Base-by-base conservation (phyloP, 2,113 vertebrate genomes). In the Phaetusa simplex region DNA sequence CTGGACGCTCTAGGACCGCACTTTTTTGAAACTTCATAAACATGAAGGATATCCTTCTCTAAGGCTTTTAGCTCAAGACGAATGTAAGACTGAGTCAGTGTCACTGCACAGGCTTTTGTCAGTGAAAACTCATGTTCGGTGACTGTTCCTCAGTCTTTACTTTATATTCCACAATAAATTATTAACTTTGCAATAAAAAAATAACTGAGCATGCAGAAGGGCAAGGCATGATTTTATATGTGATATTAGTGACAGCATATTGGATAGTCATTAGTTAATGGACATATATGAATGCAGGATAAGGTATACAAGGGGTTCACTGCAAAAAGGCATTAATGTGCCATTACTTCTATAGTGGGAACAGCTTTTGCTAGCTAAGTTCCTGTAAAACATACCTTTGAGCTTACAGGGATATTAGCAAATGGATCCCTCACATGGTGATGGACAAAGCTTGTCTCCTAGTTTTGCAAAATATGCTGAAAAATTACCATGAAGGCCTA, bases 181-280 rank as follows among this genome's bases (percentile, higher is more conserved):
- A 82, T 71, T 88, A 81, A 93, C 89, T 94, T 89, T 81, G 9
- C 52, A 82, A 50, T 67, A 95, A 47, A 36, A 88, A 96, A 96
- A 70, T 78, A 84, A 69, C 52, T 43, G 72, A 91, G 52, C 27
- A 56, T 43, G 70, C 65, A 79, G 76, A 78, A 78, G n/a, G 66
- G 50, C 30, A 78, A 79, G 22, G 24, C 43, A 81, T 12, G 27
- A 83, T 73, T 94, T 92, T 78, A 81, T 36, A n/a, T 27, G 21
- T 49, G 26, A 59, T 56, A 91, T 15, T 45, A 79, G 77, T 36
- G 81, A 71, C 55, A 92, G n/a, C 14, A 58, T 71, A 71, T 34
- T 78, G 79, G 47, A 67, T 18, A 88, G 67, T 81, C 79, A 71
- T 74, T 84, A 92, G 74, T 83, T 94, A 95, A 93, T 74, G 86